Percentiles rank a stretch among this genome's conserved stretches.
Conservation (phyloP, 2,113 vertebrate species). For the Nibea coibor region DNA sequence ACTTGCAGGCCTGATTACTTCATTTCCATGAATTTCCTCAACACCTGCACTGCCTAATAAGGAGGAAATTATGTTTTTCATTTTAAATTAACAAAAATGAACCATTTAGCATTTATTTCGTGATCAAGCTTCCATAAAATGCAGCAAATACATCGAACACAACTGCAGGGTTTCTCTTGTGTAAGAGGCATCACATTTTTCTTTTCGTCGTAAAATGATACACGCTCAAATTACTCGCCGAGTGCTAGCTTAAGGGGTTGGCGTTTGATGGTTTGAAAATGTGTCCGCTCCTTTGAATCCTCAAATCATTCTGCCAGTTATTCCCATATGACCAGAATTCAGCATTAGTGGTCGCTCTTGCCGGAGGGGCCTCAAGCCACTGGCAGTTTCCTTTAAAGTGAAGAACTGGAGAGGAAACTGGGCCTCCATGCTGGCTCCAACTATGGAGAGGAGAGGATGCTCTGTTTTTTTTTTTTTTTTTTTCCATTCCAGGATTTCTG, state of each 20-base stretch:
- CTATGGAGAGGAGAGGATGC: constrained; percentile 48
- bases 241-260: constrained; percentile 15
- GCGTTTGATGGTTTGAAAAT: constrained; percentile 12
- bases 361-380: constrained; percentile 31
- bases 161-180: background rate
- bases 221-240: constrained; percentile 4
- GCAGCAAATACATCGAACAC: background rate
- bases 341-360: background rate
- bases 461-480: constrained; percentile 53
- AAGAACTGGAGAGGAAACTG: constrained; percentile 51
- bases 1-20: constrained; percentile 28
- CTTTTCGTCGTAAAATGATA: constrained; percentile 15
- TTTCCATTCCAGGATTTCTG: constrained; percentile 66
- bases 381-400: constrained; percentile 58
- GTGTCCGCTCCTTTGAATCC: constrained; percentile 39
- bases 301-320: constrained; percentile 22
- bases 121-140: background rate
- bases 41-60: constrained; percentile 37
- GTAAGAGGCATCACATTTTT: background rate
- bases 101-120: constrained; percentile 15
- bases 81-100: constrained; percentile 31
- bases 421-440: constrained; percentile 58
- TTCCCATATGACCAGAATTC: constrained; percentile 31
- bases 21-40: constrained; percentile 20
- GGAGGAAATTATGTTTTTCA: constrained; percentile 35